Base-by-base conservation (phyloP, 2,113 vertebrate genomes). In the Opisthocomus hoazin region DNA sequence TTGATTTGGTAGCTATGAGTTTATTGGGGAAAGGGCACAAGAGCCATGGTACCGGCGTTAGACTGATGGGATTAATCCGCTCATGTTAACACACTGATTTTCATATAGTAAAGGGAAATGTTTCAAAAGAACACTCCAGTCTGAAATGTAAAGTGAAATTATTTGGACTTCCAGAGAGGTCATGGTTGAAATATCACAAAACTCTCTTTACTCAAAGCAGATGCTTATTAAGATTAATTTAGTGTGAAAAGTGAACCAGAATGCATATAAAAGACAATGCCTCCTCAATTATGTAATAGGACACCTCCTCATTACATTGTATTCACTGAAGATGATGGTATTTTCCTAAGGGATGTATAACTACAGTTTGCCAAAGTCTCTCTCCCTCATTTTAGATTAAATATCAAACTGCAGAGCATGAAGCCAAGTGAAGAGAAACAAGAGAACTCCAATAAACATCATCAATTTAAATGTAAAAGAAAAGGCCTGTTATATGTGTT, bases 211-310 rank as follows among this genome's bases (percentile, higher is more conserved):
- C 95, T 97, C 92, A 95, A 97, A 98, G 97, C 98, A 98, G 98
- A 98, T 98, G 98, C 97, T 98, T 97, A 98, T 97, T 97, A 98
- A 97, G 97, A 98, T 98, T 97, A 98, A 98, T 98, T 98, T 96
- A 98, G 98, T 98, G 98, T 98, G 97, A 98, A 98, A 97, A 98
- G 97, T 89, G 98, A 98, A 97, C 97, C 97, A 97, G 97, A 96
- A 97, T 94, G 97, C 97, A 97, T 96, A 97, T 90, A 97, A 98
- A 98, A 95, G 96, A 98, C 97, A 97, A 97, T 97, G 97, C 96
- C 96, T 97, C 94, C 91, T 93, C 96, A 90, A 84, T 97, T 94
- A 97, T 97, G 98, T 97, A 98, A 98, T 34, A 78, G 93, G 97
- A 98, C 96, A 97, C 98, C 96, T 94, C 95, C 88, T 97, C 94